Conservation (phyloP, 2,113 vertebrate genomes). For the Noctilio leporinus region DNA sequence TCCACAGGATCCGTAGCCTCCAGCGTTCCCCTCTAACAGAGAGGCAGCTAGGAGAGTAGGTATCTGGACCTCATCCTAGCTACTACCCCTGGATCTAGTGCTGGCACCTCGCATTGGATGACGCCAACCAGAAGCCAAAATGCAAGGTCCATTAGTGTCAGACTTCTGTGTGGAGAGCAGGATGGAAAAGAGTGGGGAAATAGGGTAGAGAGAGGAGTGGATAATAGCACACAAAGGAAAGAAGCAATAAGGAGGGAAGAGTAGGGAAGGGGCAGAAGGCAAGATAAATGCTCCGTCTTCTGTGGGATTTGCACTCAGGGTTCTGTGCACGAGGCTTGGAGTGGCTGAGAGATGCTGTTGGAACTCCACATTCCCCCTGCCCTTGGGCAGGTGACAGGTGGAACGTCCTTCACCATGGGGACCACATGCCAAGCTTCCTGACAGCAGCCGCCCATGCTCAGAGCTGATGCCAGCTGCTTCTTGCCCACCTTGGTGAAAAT, state of each 20-base stretch:
- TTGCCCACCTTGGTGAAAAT: not conserved
- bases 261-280: not conserved
- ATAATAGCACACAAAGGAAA: not conserved
- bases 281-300: not conserved
- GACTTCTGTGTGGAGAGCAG: not conserved
- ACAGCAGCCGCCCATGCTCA: not conserved
- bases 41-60: not conserved
- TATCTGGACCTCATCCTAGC: not conserved
- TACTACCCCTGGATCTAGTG: not conserved
- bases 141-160: not conserved
- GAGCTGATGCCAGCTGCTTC: not conserved
- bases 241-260: not conserved
- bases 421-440: not conserved
- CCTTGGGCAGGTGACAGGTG: fast-evolving
- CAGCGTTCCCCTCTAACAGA: not conserved
- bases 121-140: not conserved
- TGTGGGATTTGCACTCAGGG: not conserved
- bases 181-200: not conserved
- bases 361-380: not conserved
- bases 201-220: not conserved
- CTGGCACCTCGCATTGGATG: not conserved
- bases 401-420: not conserved
- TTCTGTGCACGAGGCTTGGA: not conserved
- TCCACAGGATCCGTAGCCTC: not conserved
- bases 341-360: too few species aligned